These are phyloP conservation scores for Caerostris extrusa DNA, from an alignment of 1,140 invertebrate species.

Conservation along the genomic window DNA sequence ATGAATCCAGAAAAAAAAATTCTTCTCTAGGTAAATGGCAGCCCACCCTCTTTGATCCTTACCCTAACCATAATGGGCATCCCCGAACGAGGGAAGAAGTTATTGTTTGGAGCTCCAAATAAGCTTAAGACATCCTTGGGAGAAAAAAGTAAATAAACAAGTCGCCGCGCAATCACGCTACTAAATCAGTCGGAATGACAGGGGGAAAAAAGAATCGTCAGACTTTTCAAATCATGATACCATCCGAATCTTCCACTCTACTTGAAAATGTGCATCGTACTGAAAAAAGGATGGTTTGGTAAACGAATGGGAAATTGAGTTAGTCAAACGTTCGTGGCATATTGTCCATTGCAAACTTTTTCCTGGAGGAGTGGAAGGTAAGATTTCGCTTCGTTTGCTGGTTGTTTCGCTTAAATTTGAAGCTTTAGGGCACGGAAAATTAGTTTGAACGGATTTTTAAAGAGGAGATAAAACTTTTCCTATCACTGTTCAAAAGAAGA, in stretches of 20 bases:
- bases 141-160: not conserved
- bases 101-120: conserved; percentile 30
- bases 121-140: not conserved
- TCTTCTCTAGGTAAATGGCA: not conserved
- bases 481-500: not conserved
- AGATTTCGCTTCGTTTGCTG: conserved; percentile 54
- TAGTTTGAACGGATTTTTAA: conserved; percentile 62
- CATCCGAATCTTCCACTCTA: conserved; percentile 19
- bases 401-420: conserved; percentile 61
- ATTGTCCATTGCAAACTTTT: conserved; percentile 56
- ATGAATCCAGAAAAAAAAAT: not conserved
- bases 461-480: conserved; percentile 61
- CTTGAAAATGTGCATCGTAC: not conserved
- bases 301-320: conserved; percentile 68
- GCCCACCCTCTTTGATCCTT: not conserved
- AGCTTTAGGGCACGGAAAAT: conserved; percentile 60
- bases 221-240: conserved; percentile 67
- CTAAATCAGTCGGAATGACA: conserved; percentile 21
- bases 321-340: conserved; percentile 51
- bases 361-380: not conserved
- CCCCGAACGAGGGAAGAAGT: not conserved
- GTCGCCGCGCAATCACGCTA: not conserved
- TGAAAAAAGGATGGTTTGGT: not conserved
- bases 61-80: not conserved
- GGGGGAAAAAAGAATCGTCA: not conserved